Evolutionary conservation across 2,888 invertebrate genomes (phyloP), one percentile per base, ranked within the genome.

Genomic region (Fragum whitleyi): DNA sequence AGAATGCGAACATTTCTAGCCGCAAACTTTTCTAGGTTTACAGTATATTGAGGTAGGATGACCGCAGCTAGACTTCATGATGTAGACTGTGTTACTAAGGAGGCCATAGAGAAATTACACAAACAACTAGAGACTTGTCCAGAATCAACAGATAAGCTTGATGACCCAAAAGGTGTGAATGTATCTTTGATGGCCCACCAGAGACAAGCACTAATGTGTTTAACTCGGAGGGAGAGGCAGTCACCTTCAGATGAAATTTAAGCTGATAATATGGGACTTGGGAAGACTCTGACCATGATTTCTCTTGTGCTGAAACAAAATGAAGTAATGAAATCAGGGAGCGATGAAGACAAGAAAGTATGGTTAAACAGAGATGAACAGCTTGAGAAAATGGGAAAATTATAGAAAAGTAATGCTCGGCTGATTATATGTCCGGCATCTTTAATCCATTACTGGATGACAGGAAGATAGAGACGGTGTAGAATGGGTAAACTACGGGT

Each of bases 181-280:
- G 95, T 97, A 0, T 83, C 94, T 11, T 94, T 98, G 3, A 96
- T 98, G 96, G 94, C 95, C 14, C 98, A 98, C 94, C 98, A 98
- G 94, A 95, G 96, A 85, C 96, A 97, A 90, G 98, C 97, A 0
- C 94, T 99, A 0, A 96, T 96, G 16, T 99, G 98, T 98, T 95
- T 99, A 90, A 91, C 95, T 26, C 98, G 98, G 98, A 94, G 98
- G 26, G 99, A 99, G 94, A 95, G 95, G n/a, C 97, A 97, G n/a
- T n/a, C n/a, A n/a, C n/a, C n/a, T n/a, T n/a, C n/a, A n/a, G n/a
- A n/a, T n/a, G n/a, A n/a, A n/a, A 93, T 87, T 92, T 6, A 86
- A 94, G 95, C 94, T 77, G 95, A 95, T 89, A 94, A 95, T 83
- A 95, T 95, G 95, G 95, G 95, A 47, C 91, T 95, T n/a, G 95